Evolutionary conservation across 2,888 invertebrate genomes (phyloP).

Genomic region (Patella ulyssiponensis): DNA sequence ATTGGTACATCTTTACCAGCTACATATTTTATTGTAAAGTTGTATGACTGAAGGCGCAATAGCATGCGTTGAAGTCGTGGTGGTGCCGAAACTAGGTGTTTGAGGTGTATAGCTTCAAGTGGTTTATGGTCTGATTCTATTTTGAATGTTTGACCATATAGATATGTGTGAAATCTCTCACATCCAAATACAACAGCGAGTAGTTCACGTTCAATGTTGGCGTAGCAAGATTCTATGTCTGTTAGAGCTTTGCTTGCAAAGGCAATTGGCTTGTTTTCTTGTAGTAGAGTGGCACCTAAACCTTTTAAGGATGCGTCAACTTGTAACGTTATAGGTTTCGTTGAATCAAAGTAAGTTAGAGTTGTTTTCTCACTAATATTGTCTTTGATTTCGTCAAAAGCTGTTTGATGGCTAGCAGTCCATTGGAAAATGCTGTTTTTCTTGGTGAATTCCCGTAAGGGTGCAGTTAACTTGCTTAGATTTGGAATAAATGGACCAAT

Average conservation of each 20-base stretch:
- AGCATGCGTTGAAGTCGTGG: conserved; percentile 36
- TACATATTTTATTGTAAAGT: conserved; percentile 28
- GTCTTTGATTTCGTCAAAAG: conserved; percentile 8
- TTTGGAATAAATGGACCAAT: neutral
- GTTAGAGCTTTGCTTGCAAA: conserved; percentile 6
- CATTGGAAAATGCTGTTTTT: neutral
- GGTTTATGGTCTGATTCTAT: conserved; percentile 40
- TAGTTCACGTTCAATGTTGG: neutral
- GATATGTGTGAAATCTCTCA: conserved; percentile 29
- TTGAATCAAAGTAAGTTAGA: no score
- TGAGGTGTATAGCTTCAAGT: conserved; percentile 14
- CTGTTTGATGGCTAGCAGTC: conserved; percentile 1
- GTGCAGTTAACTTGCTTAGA: neutral
- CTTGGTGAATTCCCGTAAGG: neutral
- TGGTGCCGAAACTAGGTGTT: conserved; percentile 30
- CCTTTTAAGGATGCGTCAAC: neutral
- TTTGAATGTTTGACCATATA: conserved; percentile 26
- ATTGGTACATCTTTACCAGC: conserved; percentile 38
- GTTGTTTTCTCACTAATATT: neutral
- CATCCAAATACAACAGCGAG: conserved; percentile 1
- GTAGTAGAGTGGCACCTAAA: neutral
- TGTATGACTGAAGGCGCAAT: conserved; percentile 35
- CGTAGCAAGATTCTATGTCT: neutral
- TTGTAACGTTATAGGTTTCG: no score
- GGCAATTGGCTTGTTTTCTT: neutral